Evolutionary conservation across 2,113 vertebrate genomes (phyloP).

Genomic region (Callorhinus ursinus): DNA sequence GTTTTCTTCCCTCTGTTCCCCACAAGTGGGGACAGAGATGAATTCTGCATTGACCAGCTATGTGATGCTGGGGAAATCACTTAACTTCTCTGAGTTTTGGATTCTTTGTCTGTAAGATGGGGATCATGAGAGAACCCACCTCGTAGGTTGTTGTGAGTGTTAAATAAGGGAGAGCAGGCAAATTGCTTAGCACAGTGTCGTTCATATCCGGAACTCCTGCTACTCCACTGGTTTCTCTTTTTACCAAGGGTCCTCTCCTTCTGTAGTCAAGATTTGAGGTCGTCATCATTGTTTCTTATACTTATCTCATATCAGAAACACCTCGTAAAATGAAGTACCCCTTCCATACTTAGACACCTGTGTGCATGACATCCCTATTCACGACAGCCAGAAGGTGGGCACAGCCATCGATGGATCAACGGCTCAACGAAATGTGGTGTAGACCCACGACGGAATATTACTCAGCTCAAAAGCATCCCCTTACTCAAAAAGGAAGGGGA

Average conservation of each 20-base stretch:
- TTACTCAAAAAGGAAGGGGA: not conserved
- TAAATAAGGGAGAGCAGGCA: not conserved
- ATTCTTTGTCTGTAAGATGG: not conserved
- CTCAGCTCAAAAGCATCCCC: not conserved
- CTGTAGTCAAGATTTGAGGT: not conserved
- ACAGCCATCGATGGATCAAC: accelerated
- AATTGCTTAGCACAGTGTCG: not conserved
- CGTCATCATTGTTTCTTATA: not conserved
- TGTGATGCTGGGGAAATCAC: not conserved
- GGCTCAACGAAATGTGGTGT: not conserved
- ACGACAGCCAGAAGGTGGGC: not conserved
- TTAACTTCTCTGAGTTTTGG: not conserved
- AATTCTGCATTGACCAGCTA: not conserved
- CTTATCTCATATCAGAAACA: not conserved
- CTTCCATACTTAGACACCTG: too few species aligned
- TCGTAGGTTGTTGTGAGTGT: not conserved
- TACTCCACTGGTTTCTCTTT: not conserved
- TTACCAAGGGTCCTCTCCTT: not conserved
- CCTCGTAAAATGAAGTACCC: not conserved
- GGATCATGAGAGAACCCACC: not conserved
- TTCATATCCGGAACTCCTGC: not conserved
- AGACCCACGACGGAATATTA: not conserved
- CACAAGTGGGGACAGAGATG: not conserved
- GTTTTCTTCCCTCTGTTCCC: not conserved
- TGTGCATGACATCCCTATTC: not conserved